Evolutionary conservation across 2,888 invertebrate species (phyloP), one percentile per base, ranked within the genome.

Genomic region (Heliconius ismenius): DNA sequence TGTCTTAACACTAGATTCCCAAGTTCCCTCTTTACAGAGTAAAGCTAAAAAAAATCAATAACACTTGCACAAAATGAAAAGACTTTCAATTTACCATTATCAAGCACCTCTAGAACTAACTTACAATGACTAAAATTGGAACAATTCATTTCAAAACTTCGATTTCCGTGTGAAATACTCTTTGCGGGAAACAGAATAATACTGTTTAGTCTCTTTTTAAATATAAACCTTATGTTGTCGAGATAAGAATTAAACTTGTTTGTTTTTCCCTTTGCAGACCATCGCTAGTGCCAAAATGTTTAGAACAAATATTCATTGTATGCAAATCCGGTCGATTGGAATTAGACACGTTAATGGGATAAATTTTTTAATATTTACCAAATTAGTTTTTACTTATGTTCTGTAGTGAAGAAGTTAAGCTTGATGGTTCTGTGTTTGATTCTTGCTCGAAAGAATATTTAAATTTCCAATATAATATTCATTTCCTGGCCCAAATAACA

Each of bases 231-330:
- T 88, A 86, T 79, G 58, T 0, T 15, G 0, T n/a, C 0, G 10
- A 0, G 0, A 74, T 84, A 87, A 80, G 81, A 87, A 83, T 77
- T 64, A 85, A 82, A 81, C 80, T 88, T 69, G 83, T 26, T 49
- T 79, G 80, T 81, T 82, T 83, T 75, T 78, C 83, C 75, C 83
- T 86, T 82, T 82, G 79, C 80, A 83, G 79, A 85, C 85, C 83
- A 83, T 85, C 86, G 86, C 83, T 83, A 86, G 85, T 84, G 83
- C 87, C 88, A 87, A 90, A 91, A 91, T 90, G 90, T 90, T 91
- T 91, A 88, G 88, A 86, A 86, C 91, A 91, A 91, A 91, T 90
- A 91, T 91, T 91, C 91, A 90, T 90, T 88, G 90, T 88, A 91
- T 91, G 91, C 91, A 91, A 91, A 91, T 91, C 88, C 89, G 84